A percentile compares a stretch with the other conserved stretches of the same genome.
These are phyloP conservation scores for Bombus vancouverensis DNA, from an alignment of 1,140 invertebrate genomes.

Conservation along the genomic window DNA sequence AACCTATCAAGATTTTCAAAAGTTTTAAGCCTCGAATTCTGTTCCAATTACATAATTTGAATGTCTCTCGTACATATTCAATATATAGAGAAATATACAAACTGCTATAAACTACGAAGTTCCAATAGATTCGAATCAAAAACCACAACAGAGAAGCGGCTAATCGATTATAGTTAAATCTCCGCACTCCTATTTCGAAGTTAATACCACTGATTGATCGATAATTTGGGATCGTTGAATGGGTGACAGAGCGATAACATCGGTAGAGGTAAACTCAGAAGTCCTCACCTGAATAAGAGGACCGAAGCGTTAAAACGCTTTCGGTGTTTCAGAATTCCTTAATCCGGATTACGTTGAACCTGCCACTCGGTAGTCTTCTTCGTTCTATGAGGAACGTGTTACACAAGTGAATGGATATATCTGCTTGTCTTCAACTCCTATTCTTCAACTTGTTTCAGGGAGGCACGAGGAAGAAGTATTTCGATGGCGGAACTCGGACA, in stretches of 20 bases:
- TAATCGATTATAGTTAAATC: not conserved
- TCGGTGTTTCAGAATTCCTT: constrained; percentile 78
- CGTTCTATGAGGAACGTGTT: constrained; percentile 36
- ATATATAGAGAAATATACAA: too few species aligned
- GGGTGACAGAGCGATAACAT: constrained; percentile 56
- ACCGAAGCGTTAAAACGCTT: constrained; percentile 77
- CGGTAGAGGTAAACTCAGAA: constrained; percentile 43
- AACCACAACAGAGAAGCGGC: too few species aligned
- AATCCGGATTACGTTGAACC: constrained; percentile 80
- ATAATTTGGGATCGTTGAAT: constrained; percentile 22
- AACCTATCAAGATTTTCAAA: too few species aligned
- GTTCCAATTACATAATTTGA: too few species aligned
- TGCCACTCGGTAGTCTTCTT: constrained; percentile 70
- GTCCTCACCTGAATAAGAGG: constrained; percentile 25
- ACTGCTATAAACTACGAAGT: not conserved
- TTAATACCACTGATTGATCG: constrained; percentile 44
- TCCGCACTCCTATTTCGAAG: constrained; percentile 17
- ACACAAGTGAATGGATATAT: constrained; percentile 45
- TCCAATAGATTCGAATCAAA: not conserved
- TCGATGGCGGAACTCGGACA: not conserved
- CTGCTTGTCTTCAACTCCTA: constrained; percentile 1
- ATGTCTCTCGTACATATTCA: too few species aligned
- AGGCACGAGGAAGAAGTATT: not conserved
- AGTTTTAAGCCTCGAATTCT: too few species aligned
- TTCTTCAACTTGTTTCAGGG: not conserved